Evolutionary conservation across 2,113 vertebrate species (phyloP), one percentile per base, ranked within the genome.

Genomic region (Pipra filicauda): DNA sequence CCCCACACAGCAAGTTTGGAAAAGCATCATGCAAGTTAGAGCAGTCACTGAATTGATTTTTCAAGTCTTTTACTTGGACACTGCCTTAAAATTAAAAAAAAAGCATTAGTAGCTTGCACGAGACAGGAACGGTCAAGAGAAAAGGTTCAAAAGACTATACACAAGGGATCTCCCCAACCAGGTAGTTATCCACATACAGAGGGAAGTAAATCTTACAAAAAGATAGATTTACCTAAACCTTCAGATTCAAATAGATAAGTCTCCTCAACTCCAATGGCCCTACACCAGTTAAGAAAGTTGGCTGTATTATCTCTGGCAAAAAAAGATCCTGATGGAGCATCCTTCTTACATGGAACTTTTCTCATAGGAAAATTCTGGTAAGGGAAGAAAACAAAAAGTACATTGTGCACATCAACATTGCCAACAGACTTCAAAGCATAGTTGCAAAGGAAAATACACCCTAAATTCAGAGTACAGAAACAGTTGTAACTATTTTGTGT

Each of bases 281-380:
- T 98, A 82, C 99, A 99, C 99, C 99, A 99, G 76, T 98, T 97
- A 86, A 99, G 98, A 97, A 99, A 99, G 98, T 99, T 99, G 4
- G 99, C 99, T 0, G 99, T 99, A 95, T 99, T 99, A 96, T 99
- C 99, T 44, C 99, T 98, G 65, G 99, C 99, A 88, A 99, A 99
- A 97, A 99, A 99, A 22, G 99, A 99, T 37, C 99, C 99, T 1
- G 99, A 98, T 16, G 99, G 98, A 73, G 99, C 99, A 76, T 99
- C 98, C 65, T 98, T 98, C 97, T 99, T 99, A 96, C 98, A 99
- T 0, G 98, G 97, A 24, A 99, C 98, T 97, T 98, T 99, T 97
- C 97, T 98, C 97, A 98, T 97, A 62, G 98, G 98, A 95, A 99
- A 98, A 90, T 98, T 97, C 98, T 99, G 96, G 24, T 70, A 97